Conservation (phyloP, 1,140 invertebrate species). For the Ctenoplectra terminalis region DNA sequence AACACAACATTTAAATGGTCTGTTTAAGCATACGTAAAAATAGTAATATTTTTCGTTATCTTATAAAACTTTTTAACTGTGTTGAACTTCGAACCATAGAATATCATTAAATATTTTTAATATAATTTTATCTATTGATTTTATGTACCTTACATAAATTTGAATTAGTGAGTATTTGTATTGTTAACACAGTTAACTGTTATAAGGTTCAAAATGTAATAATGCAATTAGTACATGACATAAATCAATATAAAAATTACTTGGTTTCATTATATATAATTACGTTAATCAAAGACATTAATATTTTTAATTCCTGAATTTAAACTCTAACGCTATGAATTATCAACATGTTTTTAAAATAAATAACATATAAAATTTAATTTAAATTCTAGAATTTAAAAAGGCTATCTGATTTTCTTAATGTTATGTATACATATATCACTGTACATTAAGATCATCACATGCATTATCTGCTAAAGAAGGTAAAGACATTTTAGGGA, state of each 20-base stretch:
- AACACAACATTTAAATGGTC: slow-evolving; percentile 11
- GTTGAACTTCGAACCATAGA: slow-evolving; percentile 13
- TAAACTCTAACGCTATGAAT: background rate
- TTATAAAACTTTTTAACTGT: slow-evolving; percentile 22
- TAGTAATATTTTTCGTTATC: background rate
- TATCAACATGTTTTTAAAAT: background rate
- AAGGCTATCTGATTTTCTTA: background rate
- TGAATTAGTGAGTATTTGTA: background rate
- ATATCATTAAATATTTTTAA: slow-evolving; percentile 7
- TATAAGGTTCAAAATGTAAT: background rate
- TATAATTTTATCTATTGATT: slow-evolving; percentile 16
- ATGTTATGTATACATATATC: slow-evolving; percentile 2
- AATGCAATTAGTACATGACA: background rate
- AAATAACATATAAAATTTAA: background rate
- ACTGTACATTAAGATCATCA: slow-evolving; percentile 14
- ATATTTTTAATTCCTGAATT: background rate
- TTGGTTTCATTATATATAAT: background rate
- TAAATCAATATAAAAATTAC: slow-evolving; percentile 19
- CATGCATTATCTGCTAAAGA: slow-evolving; percentile 11
- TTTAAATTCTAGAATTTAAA: background rate
- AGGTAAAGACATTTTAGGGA: slow-evolving; percentile 39
- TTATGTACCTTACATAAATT: background rate
- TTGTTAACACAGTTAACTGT: background rate
- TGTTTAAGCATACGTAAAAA: background rate
- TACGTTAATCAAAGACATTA: background rate